Conservation (phyloP, 2,113 vertebrate genomes). For the Symphodus melops region DNA sequence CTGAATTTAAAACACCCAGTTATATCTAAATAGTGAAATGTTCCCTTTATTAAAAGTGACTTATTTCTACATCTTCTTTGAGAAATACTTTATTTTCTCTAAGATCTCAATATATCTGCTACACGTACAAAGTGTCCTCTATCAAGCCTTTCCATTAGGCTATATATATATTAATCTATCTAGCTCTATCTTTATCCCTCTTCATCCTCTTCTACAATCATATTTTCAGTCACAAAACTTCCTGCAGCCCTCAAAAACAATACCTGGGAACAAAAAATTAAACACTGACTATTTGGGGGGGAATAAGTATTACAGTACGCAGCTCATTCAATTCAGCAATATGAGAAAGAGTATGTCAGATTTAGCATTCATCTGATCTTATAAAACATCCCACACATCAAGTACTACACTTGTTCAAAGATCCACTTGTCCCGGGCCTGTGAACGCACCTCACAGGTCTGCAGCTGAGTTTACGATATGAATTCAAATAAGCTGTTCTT, state of each 20-base stretch:
- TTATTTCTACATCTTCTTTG: background rate
- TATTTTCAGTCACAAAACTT: background rate
- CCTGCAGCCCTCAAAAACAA: background rate
- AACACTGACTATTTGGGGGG: background rate
- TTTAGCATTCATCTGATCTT: background rate
- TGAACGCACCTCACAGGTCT: constrained; percentile 4
- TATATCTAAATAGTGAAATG: background rate
- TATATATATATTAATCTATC: background rate
- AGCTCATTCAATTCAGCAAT: background rate
- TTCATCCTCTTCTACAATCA: background rate
- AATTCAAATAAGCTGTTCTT: background rate
- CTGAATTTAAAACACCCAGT: background rate
- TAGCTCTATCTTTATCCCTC: background rate
- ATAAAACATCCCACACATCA: constrained; percentile 7
- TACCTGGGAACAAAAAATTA: background rate
- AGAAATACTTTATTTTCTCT: background rate
- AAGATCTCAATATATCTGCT: background rate
- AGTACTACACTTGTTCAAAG: constrained; percentile 1
- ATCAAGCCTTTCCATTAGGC: background rate
- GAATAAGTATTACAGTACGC: background rate
- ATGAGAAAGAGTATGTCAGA: background rate
- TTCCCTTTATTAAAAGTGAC: background rate
- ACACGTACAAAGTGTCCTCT: background rate
- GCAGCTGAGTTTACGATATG: background rate
- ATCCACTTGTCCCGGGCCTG: constrained; percentile 7